phyloP scores from a whole-genome alignment of 2,797 vertebrate species.

The Tarsius wallacei region DNA sequence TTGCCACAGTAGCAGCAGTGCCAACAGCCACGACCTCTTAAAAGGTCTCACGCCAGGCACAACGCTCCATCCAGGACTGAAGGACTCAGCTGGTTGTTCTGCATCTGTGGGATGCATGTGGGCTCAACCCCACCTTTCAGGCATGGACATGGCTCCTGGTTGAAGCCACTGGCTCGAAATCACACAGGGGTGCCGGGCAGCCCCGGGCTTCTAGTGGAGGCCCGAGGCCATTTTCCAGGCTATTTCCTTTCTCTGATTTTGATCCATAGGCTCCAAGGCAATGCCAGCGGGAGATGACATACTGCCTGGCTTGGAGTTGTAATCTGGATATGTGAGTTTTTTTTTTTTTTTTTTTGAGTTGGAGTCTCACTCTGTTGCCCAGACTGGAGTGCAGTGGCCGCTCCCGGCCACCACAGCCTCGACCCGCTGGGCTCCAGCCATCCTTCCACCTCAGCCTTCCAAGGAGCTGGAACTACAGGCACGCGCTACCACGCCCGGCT shows the following conservation, averaged over 20 bases:
- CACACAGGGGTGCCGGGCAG: background rate
- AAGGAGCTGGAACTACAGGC: too few relatives aligned
- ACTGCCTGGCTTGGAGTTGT: background rate
- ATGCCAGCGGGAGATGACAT: background rate
- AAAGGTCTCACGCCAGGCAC: background rate
- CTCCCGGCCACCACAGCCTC: too few relatives aligned
- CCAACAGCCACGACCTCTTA: accelerated
- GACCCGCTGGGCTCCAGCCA: too few relatives aligned
- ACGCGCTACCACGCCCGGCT: too few relatives aligned
- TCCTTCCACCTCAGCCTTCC: too few relatives aligned
- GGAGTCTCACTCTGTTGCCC: too few relatives aligned
- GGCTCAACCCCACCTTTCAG: background rate
- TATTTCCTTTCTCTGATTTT: background rate
- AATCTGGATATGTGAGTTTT: background rate
- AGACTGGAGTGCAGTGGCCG: too few relatives aligned
- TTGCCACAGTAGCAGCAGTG: accelerated
- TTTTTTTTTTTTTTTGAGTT: too few relatives aligned
- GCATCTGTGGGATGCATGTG: background rate
- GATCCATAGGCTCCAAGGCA: background rate
- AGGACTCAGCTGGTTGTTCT: too few relatives aligned
- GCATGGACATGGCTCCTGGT: background rate
- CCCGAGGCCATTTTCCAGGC: background rate
- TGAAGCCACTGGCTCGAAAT: background rate
- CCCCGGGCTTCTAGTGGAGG: background rate
- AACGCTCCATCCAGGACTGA: background rate